phyloP scores from a whole-genome alignment of 2,797 vertebrate species.

The Ispidina picta region DNA sequence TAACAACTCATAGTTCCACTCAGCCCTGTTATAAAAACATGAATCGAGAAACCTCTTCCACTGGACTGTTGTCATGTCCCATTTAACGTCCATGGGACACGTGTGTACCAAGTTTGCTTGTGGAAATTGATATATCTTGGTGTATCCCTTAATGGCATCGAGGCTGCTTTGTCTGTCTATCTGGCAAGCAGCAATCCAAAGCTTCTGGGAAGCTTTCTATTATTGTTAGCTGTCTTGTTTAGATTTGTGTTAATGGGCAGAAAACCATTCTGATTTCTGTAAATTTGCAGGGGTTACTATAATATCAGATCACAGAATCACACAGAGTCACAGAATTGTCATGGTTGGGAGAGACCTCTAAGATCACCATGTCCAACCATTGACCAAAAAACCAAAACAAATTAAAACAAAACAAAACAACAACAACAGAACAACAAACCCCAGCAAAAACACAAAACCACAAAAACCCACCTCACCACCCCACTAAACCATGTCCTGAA shows the following conservation, averaged over 20 bases:
- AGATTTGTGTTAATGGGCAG: background rate
- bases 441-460: too few relatives aligned
- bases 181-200: background rate
- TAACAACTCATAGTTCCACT: background rate
- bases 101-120: rapidly evolving
- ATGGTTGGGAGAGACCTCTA: too few relatives aligned
- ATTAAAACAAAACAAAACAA: too few relatives aligned
- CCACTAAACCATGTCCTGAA: too few relatives aligned
- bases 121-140: background rate
- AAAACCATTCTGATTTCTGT: background rate
- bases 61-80: background rate
- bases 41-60: background rate
- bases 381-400: too few relatives aligned
- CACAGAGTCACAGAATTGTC: too few relatives aligned
- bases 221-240: background rate
- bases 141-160: background rate
- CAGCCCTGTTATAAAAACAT: background rate
- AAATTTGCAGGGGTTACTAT: background rate
- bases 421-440: too few relatives aligned
- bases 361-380: too few relatives aligned
- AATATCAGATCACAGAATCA: background rate
- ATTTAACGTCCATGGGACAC: background rate
- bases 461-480: too few relatives aligned
- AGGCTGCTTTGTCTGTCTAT: background rate
- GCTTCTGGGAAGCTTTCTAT: background rate